Evolutionary conservation across 2,888 invertebrate genomes (phyloP), one percentile per base, ranked within the genome.

Genomic region (Cactoblastis cactorum): DNA sequence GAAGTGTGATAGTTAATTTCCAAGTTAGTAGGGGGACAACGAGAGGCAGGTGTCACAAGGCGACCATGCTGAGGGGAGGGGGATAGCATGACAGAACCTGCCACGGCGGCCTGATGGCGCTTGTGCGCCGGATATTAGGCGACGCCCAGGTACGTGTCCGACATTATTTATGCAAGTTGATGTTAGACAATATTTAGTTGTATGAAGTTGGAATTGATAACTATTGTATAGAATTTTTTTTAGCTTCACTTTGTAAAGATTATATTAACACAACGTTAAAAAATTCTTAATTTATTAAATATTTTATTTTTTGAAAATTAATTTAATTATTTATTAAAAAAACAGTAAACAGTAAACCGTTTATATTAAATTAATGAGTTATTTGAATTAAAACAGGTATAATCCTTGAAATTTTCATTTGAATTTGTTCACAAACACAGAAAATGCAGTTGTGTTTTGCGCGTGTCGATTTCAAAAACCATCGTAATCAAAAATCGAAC

Each of bases 111-210:
- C 93, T 94, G 91, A 93, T 95, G 94, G 94, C 94, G 90, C 93
- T 96, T 90, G 95, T 96, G 94, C 93, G 95, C 88, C 93, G 94
- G 78, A 94, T 96, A 83, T 92, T 96, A 78, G 92, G 94, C 85
- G 95, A 96, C 92, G 95, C 95, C 86, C 95, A 95, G 93, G 94
- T 95, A 82, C 89, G 77, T 12, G 19, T 9, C 39, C 14, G 17
- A 19, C 8, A n/a, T n/a, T 33, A 22, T 9, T 22, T 5, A 28
- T 28, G 28, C n/a, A n/a, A n/a, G n/a, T n/a, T n/a, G n/a, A n/a
- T n/a, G n/a, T n/a, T n/a, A n/a, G n/a, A n/a, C n/a, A n/a, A n/a
- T n/a, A n/a, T n/a, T n/a, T n/a, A n/a, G n/a, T n/a, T n/a, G n/a
- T n/a, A n/a, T n/a, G n/a, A n/a, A n/a, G n/a, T n/a, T n/a, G n/a